Evolutionary conservation across 2,113 vertebrate genomes (phyloP), one percentile per base, ranked within the genome.

Genomic region (Emydura subglobosa): DNA sequence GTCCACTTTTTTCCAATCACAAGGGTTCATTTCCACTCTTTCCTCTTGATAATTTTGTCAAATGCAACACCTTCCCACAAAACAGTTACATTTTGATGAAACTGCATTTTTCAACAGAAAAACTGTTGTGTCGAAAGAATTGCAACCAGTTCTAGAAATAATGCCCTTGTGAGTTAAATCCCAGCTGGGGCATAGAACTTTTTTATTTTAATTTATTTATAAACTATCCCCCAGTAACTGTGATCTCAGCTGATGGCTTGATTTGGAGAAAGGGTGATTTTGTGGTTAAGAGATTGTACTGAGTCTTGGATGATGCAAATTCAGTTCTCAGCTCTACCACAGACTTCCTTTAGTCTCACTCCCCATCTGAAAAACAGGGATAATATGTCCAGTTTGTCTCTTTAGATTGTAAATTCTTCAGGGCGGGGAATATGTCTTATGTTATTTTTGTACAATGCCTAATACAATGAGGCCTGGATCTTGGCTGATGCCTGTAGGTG

Each of bases 1-100:
- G 96, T 96, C 95, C 95, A 97, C 97, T 94, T 96, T 61, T 34
- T 85, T 82, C 88, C 93, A 90, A 96, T 97, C 96, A 97, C 94
- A 97, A 97, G 93, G 96, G 90, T 93, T 61, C 29, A 34, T 34
- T 34, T 61, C 59, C 29, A 61, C 16, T 65, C 34, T 65, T 65
- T 31, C 61, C 61, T 65, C 31, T 65, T 65, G 61, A 65, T 16
- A 65, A n/a, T 17, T 31, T 97, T 94, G 91, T 97, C 97, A 96
- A 72, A 94, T 54, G 88, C 92, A 95, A 95, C 95, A 96, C 19
- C 57, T 91, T 93, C 95, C 68, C 91, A 94, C 87, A 81, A 87
- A 96, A 94, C 3, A 0, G 61, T 7, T 87, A 84, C 93, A 92
- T 95, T 72, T 65, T 65, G 61, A 65, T 65, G 61, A 65, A 65